Percentiles rank a stretch among this genome's conserved stretches.
phyloP scores from a whole-genome alignment of 2,113 vertebrate genomes.

The Lanius collurio region DNA sequence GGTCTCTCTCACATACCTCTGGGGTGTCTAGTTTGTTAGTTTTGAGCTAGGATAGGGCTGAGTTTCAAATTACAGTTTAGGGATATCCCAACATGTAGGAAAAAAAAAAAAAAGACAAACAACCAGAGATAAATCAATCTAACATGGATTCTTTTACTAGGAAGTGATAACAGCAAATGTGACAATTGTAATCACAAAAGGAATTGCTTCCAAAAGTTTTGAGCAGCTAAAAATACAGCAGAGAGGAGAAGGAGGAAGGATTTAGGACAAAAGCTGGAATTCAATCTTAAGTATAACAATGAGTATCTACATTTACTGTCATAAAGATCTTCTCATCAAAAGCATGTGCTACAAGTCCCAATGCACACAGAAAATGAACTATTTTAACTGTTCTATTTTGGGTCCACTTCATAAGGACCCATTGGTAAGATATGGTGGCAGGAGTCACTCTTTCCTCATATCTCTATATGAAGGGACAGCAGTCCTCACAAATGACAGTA shows the following conservation, averaged over 20 bases:
- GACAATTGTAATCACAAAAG: slow-evolving; percentile 7
- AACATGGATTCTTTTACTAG: not conserved
- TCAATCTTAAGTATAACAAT: not conserved
- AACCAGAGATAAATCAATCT: not conserved
- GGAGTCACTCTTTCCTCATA: not conserved
- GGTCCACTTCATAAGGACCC: not conserved
- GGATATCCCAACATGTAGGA: not conserved
- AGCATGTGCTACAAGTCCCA: not conserved
- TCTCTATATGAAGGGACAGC: not conserved
- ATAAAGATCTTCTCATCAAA: not conserved
- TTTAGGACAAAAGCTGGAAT: slow-evolving; percentile 1
- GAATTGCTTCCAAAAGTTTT: not conserved
- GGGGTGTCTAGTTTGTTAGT: not conserved
- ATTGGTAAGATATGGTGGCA: not conserved
- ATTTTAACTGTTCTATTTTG: not conserved
- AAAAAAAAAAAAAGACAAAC: not conserved
- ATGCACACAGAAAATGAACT: not conserved
- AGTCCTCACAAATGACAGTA: not conserved
- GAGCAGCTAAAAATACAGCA: not conserved
- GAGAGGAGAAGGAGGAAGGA: not conserved
- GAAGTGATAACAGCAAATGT: not conserved
- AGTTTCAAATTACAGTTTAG: not conserved
- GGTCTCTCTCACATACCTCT: not conserved
- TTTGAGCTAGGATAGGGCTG: not conserved
- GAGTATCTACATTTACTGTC: not conserved